Percentiles rank a stretch among this genome's conserved stretches.
Conservation (phyloP, 1,140 invertebrate species). For the Thaumatotibia leucotreta region DNA sequence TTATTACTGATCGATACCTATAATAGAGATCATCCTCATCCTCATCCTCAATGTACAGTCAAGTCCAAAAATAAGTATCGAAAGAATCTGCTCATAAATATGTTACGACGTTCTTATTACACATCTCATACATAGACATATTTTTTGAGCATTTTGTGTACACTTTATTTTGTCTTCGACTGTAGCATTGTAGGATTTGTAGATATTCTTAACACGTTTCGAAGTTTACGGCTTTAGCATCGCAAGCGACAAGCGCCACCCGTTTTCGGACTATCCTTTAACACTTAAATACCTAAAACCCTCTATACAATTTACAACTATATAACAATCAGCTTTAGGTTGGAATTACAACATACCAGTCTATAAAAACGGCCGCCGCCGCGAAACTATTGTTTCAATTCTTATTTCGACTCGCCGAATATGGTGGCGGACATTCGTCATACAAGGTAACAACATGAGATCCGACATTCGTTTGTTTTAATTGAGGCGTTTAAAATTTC, state of each 20-base stretch:
- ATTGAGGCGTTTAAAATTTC: slow-evolving; percentile 1
- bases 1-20: no score
- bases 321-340: background rate
- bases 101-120: no score
- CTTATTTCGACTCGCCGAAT: background rate
- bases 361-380: background rate
- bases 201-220: background rate
- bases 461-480: background rate
- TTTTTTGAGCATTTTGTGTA: no score
- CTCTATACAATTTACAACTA: background rate
- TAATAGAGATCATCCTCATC: no score
- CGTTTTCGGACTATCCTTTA: background rate
- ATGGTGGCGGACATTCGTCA: slow-evolving; percentile 1
- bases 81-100: no score
- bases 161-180: background rate
- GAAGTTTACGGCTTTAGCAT: background rate
- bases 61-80: no score
- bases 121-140: no score
- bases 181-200: no score
- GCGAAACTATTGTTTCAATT: slow-evolving; percentile 8
- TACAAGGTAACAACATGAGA: slow-evolving; percentile 5
- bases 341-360: background rate
- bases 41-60: no score
- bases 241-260: slow-evolving; percentile 3
- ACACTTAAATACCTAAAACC: background rate